A percentile compares a stretch with the other conserved stretches of the same genome.
These are phyloP conservation scores for Mormyrus hasselquistii DNA, from an alignment of 2,797 vertebrate species.

Conservation along the genomic window DNA sequence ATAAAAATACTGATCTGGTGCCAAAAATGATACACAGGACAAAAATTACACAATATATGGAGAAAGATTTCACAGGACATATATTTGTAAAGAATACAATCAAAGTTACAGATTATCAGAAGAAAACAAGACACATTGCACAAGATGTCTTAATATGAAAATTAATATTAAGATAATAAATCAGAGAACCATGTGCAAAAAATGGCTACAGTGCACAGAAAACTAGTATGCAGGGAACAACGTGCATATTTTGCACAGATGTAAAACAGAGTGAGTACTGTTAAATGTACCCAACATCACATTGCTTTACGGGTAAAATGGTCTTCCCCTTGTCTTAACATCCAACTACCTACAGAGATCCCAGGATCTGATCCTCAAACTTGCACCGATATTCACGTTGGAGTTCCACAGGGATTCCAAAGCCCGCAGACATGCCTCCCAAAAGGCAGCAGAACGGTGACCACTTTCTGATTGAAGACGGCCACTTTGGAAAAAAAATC, in stretches of 20 bases:
- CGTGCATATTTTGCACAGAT: not conserved
- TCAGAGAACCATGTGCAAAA: not conserved
- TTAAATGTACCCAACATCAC: not conserved
- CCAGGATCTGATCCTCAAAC: not conserved
- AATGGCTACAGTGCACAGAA: not conserved
- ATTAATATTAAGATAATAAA: not conserved
- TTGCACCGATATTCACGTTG: not conserved
- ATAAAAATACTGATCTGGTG: not conserved
- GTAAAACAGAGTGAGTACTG: not conserved
- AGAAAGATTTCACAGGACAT: not conserved
- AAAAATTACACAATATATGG: not conserved
- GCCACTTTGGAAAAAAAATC: not conserved
- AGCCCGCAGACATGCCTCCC: not conserved
- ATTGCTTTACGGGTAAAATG: not conserved
- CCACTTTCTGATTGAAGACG: not conserved
- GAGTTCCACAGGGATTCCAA: not conserved
- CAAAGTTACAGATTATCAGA: not conserved
- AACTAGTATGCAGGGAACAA: not conserved
- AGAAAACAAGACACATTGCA: not conserved
- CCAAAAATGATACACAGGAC: not conserved
- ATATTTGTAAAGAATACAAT: not conserved
- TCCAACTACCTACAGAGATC: not conserved
- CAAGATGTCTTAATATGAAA: not conserved
- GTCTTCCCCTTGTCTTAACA: not conserved
- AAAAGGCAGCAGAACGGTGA: not conserved